Evolutionary conservation across 2,888 invertebrate species (phyloP), one percentile per base, ranked within the genome.

Genomic region (Patella pellucida): DNA sequence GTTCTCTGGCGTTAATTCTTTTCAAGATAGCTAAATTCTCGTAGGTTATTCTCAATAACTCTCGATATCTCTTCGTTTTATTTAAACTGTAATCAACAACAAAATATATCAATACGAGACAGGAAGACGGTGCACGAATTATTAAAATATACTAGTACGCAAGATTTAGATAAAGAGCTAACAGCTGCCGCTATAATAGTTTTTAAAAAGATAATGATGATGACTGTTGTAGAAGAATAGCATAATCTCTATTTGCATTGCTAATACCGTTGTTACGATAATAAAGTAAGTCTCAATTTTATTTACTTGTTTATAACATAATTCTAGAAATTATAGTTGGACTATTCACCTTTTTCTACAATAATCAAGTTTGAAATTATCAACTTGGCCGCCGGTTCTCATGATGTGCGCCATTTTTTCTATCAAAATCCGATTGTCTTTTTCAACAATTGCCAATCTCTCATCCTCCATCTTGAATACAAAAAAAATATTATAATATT

Each of bases 21-120:
- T 86, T 85, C 56, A 88, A 73, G 68, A 89, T 88, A 52, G 86
- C 88, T 31, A 87, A 78, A 76, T 89, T 89, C 77, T 89, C 89
- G 73, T 86, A 84, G 7, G 88, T 87, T 50, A 89, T 85, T 41
- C 88, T 75, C 52, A 89, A 71, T 62, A 89, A 78, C 78, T 89
- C 88, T 52, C 88, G 76, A 78, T 87, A 88, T 27, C 88, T 74
- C 73, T 86, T 85, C 11, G 82, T 84, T 74, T 85, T 85, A 81
- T 89, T 89, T 27, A 89, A 78, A 79, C 89, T 89, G 77, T 9
- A 81, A 75, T 16, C 72, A 54, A 23, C 16, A 50, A 27, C n/a
- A 7, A 23, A 31, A 19, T 31, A 31, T 19, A 50, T 19, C 52
- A 15, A 16, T 71, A 19, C 1, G 14, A 19, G 12, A 62, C 7